These are phyloP conservation scores for Galemys pyrenaicus DNA, from an alignment of 2,113 vertebrate genomes.

Conservation along the genomic window DNA sequence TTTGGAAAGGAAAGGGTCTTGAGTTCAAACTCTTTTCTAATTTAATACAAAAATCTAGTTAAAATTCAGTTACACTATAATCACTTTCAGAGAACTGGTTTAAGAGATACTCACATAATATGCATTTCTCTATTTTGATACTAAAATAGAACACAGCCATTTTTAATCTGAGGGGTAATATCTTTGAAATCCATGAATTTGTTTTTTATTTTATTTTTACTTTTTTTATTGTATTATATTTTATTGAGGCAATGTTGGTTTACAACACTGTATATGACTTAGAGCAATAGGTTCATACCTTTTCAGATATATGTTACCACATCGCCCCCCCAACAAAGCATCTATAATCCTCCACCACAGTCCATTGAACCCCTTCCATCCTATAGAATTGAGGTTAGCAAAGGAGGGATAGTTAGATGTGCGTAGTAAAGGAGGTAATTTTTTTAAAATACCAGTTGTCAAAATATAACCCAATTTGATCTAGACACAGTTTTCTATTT, in stretches of 20 bases:
- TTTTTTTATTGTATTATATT: too few species aligned
- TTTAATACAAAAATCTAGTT: slow-evolving; percentile 54
- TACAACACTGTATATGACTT: too few species aligned
- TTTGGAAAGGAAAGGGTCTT: slow-evolving; percentile 57
- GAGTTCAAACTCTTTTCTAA: slow-evolving; percentile 66
- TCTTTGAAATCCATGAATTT: background rate
- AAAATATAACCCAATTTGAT: background rate
- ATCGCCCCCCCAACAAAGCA: too few species aligned
- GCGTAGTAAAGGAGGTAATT: too few species aligned
- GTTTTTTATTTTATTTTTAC: background rate
- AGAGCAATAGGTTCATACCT: too few species aligned
- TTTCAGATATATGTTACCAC: too few species aligned
- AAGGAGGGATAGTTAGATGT: too few species aligned
- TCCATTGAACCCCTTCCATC: too few species aligned
- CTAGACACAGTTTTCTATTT: background rate
- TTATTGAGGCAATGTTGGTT: too few species aligned
- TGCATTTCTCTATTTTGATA: slow-evolving; percentile 24
- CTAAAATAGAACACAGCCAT: background rate
- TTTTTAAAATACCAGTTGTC: background rate
- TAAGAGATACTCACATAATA: background rate
- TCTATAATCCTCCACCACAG: background rate
- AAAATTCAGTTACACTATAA: slow-evolving; percentile 13
- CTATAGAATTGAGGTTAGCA: too few species aligned
- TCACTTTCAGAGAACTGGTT: background rate
- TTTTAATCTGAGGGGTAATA: slow-evolving; percentile 43